Evolutionary conservation across 1,140 invertebrate genomes (phyloP), one percentile per base, ranked within the genome.

Genomic region (Panagrolaimus sp.): DNA sequence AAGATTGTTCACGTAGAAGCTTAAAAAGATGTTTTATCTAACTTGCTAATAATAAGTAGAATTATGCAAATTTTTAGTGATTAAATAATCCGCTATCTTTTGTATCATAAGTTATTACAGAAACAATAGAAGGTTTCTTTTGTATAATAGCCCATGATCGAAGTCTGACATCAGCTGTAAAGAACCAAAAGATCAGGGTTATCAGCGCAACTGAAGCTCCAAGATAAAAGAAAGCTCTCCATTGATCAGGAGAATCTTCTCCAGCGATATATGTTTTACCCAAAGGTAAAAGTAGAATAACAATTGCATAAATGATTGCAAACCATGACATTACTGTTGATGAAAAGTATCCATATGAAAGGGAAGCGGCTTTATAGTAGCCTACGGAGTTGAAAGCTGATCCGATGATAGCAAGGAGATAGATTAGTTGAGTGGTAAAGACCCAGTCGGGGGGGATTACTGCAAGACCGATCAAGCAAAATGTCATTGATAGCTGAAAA

Each of bases 281-380:
- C 1, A 57, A 9, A 16, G 51, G 51, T 27, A 57, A 16, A 13
- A 57, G n/a, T 0, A 57, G 51, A 4, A 27, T 57, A 1, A 57
- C 51, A n/a, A 57, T 27, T 11, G 51, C 51, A 20, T 57, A 57
- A 20, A 57, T 57, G 0, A 57, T 57, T 20, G 51, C 51, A 20
- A 57, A 25, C 51, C 51, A 57, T 20, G 20, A 25, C 51, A 57
- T 57, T 20, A 57, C 27, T 11, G n/a, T 16, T 27, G 51, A 57
- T 57, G 51, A 57, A 16, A 57, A 57, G n/a, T 57, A 57, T 20
- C 51, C 51, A 57, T 57, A 57, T 8, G 51, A 20, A 8, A 57
- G 16, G 16, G 51, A 20, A 20, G 27, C 27, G 9, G 51, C 51
- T 25, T 57, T 57, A 27, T 57, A 57, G 8, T 57, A 27, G 3